Evolutionary conservation across 2,888 invertebrate species (phyloP).

Genomic region (Drosophila flavopinicola): DNA sequence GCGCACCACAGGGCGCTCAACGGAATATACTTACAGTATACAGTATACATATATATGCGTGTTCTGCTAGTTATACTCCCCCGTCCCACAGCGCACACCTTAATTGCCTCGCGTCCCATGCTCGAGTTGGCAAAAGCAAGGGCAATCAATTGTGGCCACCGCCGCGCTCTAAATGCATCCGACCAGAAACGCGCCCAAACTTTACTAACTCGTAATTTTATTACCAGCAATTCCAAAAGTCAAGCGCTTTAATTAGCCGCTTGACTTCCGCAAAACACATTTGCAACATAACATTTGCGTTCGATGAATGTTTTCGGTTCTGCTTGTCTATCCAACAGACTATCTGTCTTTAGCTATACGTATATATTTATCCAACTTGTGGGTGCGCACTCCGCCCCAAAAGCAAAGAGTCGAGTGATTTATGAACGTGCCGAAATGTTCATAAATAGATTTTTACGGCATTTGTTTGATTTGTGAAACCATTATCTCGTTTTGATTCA

Average conservation of each 20-base stretch:
- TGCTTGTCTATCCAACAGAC: conserved; percentile 45
- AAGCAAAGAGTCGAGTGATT: conserved; percentile 52
- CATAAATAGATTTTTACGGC: conserved; percentile 61
- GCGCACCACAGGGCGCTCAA: conserved; percentile 67
- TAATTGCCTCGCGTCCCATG: conserved; percentile 65
- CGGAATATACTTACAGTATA: neutral
- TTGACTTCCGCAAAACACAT: conserved; percentile 70
- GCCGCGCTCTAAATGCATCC: conserved; percentile 69
- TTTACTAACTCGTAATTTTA: conserved; percentile 61
- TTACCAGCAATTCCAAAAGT: conserved; percentile 57
- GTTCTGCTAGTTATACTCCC: conserved; percentile 16
- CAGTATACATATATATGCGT: conserved; percentile 4
- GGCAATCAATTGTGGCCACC: conserved; percentile 72
- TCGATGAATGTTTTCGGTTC: conserved; percentile 51
- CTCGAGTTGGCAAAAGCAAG: conserved; percentile 78
- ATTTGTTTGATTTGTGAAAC: conserved; percentile 70
- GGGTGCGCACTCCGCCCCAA: conserved; percentile 54
- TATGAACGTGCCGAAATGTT: conserved; percentile 59
- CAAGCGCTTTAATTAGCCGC: conserved; percentile 76
- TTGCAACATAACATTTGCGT: conserved; percentile 57
- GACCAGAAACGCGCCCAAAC: conserved; percentile 69
- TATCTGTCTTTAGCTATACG: conserved; percentile 21
- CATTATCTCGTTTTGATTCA: conserved; percentile 59
- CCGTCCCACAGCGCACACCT: conserved; percentile 35
- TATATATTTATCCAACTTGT: conserved; percentile 34